These are phyloP conservation scores for Planiliza haematocheilus DNA, from an alignment of 2,113 vertebrate genomes.

Conservation along the genomic window DNA sequence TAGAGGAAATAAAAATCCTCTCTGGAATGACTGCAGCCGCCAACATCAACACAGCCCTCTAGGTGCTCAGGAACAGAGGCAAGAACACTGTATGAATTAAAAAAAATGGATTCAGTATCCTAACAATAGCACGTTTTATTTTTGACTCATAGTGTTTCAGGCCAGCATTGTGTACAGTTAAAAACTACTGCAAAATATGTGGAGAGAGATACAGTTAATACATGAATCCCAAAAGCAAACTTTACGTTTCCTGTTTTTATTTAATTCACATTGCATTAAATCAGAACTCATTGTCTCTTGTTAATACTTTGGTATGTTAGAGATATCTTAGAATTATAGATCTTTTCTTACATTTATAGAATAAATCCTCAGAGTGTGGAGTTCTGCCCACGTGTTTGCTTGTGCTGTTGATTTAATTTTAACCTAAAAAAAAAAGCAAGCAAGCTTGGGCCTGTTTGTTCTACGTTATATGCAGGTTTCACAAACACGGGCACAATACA, in stretches of 20 bases:
- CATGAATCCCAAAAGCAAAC: too few species aligned
- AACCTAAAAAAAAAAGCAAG: slow-evolving; percentile 12
- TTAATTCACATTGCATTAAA: background rate
- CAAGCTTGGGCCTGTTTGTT: slow-evolving; percentile 46
- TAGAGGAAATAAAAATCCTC: slow-evolving; percentile 56
- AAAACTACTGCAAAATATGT: too few species aligned
- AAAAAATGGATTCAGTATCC: slow-evolving; percentile 4
- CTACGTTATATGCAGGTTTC: slow-evolving; percentile 11
- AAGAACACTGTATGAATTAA: slow-evolving; percentile 16
- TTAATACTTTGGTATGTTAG: too few species aligned
- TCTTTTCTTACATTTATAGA: background rate
- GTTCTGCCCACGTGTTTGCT: slow-evolving; percentile 32
- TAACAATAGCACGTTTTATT: slow-evolving; percentile 19
- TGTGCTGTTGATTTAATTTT: slow-evolving; percentile 30
- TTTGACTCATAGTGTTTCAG: background rate
- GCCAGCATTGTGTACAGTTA: background rate
- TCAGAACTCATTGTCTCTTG: too few species aligned
- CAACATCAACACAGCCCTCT: slow-evolving; percentile 61
- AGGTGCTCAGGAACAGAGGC: slow-evolving; percentile 57
- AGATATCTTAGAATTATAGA: background rate
- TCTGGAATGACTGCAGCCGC: slow-evolving; percentile 64
- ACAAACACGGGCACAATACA: slow-evolving; percentile 12
- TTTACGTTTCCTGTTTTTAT: too few species aligned
- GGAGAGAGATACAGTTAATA: too few species aligned
- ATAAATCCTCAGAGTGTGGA: background rate